Base-by-base conservation (phyloP, 2,113 vertebrate species). In the Kryptolebias marmoratus region DNA sequence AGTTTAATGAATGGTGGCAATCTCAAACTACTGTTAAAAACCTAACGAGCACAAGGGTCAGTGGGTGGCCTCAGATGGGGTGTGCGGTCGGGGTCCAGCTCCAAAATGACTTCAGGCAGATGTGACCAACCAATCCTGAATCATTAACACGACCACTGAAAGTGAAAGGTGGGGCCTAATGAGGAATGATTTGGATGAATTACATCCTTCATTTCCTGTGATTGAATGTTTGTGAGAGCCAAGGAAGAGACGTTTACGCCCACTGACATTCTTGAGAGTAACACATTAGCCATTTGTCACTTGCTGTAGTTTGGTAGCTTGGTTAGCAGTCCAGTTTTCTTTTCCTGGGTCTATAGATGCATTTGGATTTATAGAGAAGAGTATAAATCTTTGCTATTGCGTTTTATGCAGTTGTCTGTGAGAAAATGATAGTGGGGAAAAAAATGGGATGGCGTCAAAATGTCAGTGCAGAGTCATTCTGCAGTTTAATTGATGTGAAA, bases 1-100 rank as follows among this genome's bases (percentile, higher is more conserved):
- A 36, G 63, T 81, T 84, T 88, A 87, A 87, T 88, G 75, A 87
- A 81, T 63, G 68, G 77, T 64, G 82, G 84, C 86, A 71, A 83
- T 87, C 83, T 77, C 61, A 66, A n/a, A 65, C 63, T 68, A 36
- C 82, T 77, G 83, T 76, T 80, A 73, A 84, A 88, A 87, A 58
- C 74, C 71, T 77, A 85, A 87, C 68, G 53, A 83, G 80, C 56
- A 28, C 18, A 49, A 7, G 62, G 83, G 85, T 87, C 71, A 78
- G 28, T 18, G 53, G 55, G 63, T 68, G 68, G 67, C 67, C 76
- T 68, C 72, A n/a, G 58, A 73, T 73, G 79, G 80, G 86, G 71
- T 68, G 32, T 10, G 22, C 15, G 63, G 70, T 70, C 68, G 55
- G 48, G 74, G 79, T 74, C 75, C 62, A 68, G 18, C 18, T 49